Conservation (phyloP, 2,113 vertebrate genomes). For the Takifugu bimaculatus region DNA sequence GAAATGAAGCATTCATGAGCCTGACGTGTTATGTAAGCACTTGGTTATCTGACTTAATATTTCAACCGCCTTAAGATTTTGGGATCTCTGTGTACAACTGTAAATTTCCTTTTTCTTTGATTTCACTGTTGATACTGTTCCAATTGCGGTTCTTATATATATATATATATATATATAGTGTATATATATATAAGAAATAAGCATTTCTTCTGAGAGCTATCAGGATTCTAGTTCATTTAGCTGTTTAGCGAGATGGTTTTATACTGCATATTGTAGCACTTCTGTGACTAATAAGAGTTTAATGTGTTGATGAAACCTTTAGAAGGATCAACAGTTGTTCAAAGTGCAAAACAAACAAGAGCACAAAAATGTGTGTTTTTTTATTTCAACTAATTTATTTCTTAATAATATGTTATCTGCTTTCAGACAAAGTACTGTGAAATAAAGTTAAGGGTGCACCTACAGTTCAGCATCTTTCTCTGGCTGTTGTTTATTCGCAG, state of each 20-base stretch:
- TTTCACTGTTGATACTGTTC: conserved; percentile 71
- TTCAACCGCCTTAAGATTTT: conserved; percentile 81
- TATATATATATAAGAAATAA: conserved; percentile 58
- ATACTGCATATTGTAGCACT: conserved; percentile 83
- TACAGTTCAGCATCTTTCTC: conserved; percentile 52
- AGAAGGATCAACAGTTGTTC: conserved; percentile 67
- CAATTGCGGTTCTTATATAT: conserved; percentile 66
- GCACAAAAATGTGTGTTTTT: conserved; percentile 74
- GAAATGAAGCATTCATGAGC: conserved; percentile 61
- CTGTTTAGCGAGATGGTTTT: conserved; percentile 74
- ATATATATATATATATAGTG: too few species aligned
- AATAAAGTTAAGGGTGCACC: conserved; percentile 77
- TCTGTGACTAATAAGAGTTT: conserved; percentile 73
- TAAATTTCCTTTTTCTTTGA: conserved; percentile 66
- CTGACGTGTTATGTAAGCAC: conserved; percentile 61
- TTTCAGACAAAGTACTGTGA: conserved; percentile 81
- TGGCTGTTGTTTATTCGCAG: neutral
- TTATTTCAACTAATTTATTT: conserved; percentile 51
- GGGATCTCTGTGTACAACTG: conserved; percentile 67
- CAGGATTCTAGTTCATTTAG: conserved; percentile 75
- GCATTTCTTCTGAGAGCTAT: conserved; percentile 72
- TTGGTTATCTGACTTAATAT: conserved; percentile 71
- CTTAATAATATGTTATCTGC: conserved; percentile 77
- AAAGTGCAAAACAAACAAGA: conserved; percentile 77
- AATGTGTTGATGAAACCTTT: conserved; percentile 70